phyloP scores from a whole-genome alignment of 2,797 vertebrate genomes.

The Anisognathus igniventris region DNA sequence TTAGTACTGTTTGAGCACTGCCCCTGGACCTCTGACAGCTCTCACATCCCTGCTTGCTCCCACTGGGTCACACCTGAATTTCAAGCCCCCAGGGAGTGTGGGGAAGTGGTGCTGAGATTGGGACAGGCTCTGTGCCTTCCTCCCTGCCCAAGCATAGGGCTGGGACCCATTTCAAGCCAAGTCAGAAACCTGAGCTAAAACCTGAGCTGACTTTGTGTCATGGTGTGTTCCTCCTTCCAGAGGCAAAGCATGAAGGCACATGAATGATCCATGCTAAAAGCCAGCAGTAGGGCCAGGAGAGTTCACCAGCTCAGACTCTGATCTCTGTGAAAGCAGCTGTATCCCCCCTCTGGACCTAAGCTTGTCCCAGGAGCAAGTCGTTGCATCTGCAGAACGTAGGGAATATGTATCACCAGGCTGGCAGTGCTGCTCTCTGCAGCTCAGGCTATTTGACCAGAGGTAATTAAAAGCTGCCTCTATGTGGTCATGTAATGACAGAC shows the following conservation, averaged over 20 bases:
- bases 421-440: background rate
- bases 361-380: rapidly evolving
- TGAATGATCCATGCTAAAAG: background rate
- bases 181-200: background rate
- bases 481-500: background rate
- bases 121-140: background rate
- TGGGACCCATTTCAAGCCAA: background rate
- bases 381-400: background rate
- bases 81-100: rapidly evolving
- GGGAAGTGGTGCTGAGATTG: background rate
- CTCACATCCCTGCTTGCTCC: background rate
- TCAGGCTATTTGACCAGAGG: background rate
- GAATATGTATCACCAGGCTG: rapidly evolving
- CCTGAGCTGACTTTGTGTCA: rapidly evolving
- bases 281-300: background rate
- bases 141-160: rapidly evolving
- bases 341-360: rapidly evolving
- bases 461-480: background rate
- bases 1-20: background rate
- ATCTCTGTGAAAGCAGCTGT: rapidly evolving
- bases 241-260: rapidly evolving
- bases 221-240: background rate
- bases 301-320: background rate
- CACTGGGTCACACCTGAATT: background rate
- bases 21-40: rapidly evolving